These are phyloP conservation scores for Physella acuta DNA, from an alignment of 1,140 invertebrate genomes.

Conservation along the genomic window DNA sequence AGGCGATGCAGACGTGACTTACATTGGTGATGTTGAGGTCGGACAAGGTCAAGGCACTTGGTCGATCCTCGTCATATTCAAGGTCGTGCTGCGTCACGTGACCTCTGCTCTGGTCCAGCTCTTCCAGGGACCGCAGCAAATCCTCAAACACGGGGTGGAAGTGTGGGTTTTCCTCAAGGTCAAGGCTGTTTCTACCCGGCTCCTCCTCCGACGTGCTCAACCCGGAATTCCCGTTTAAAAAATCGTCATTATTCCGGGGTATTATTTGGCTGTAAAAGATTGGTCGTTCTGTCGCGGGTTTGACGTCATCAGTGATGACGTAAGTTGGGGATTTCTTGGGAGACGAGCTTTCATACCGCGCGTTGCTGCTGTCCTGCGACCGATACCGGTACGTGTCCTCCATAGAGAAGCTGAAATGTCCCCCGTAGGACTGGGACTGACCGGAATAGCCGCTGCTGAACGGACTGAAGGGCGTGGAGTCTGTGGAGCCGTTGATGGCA, in stretches of 20 bases:
- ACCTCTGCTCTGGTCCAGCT: too few species aligned
- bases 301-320: neutral
- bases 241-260: neutral
- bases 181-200: conserved; percentile 6
- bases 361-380: neutral
- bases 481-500: conserved; percentile 9
- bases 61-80: neutral
- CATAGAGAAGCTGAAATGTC: neutral
- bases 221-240: neutral
- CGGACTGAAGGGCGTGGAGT: neutral
- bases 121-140: neutral
- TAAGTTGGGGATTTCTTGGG: neutral
- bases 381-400: conserved; percentile 4
- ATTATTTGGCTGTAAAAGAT: neutral
- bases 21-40: conserved; percentile 2
- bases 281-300: too few species aligned
- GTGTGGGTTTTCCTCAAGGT: neutral
- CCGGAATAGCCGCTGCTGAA: too few species aligned
- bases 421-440: neutral
- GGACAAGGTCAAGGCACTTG: neutral
- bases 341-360: too few species aligned
- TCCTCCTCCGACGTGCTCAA: neutral
- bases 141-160: neutral
- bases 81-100: too few species aligned
- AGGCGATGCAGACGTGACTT: too few species aligned